These are phyloP conservation scores for Rhopalosiphum padi DNA, from an alignment of 1,140 invertebrate species.

Conservation along the genomic window DNA sequence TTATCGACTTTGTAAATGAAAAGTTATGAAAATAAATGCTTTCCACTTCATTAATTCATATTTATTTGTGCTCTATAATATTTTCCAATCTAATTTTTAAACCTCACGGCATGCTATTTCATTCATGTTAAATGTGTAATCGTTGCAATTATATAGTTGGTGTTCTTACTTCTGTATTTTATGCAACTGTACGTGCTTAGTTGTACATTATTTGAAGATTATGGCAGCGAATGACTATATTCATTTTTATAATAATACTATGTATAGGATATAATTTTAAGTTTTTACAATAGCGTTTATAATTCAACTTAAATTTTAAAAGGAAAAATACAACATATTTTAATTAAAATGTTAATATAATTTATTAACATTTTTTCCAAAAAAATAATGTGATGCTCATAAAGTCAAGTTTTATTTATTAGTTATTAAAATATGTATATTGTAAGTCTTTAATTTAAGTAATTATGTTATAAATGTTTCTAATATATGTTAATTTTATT, in stretches of 20 bases:
- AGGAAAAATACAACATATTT: not conserved
- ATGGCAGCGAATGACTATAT: not conserved
- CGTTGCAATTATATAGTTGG: not conserved
- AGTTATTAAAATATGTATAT: not conserved
- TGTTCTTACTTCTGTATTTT: not conserved
- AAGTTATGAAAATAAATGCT: not conserved
- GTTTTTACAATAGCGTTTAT: not conserved
- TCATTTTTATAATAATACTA: not conserved
- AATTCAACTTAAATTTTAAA: not conserved
- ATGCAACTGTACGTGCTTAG: not conserved
- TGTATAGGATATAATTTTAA: not conserved
- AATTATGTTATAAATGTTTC: not conserved
- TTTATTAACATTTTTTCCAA: not conserved
- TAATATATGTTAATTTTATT: not conserved
- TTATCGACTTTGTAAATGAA: not conserved
- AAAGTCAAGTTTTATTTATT: not conserved
- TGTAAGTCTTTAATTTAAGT: not conserved
- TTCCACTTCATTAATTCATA: not conserved
- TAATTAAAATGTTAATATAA: not conserved
- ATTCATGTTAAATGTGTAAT: not conserved
- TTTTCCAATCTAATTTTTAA: not conserved
- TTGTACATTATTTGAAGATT: not conserved
- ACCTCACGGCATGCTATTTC: not conserved
- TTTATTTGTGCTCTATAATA: not conserved
- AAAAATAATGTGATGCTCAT: not conserved